Conservation (phyloP, 2,888 invertebrate species). For the Dasypogon diadema region DNA sequence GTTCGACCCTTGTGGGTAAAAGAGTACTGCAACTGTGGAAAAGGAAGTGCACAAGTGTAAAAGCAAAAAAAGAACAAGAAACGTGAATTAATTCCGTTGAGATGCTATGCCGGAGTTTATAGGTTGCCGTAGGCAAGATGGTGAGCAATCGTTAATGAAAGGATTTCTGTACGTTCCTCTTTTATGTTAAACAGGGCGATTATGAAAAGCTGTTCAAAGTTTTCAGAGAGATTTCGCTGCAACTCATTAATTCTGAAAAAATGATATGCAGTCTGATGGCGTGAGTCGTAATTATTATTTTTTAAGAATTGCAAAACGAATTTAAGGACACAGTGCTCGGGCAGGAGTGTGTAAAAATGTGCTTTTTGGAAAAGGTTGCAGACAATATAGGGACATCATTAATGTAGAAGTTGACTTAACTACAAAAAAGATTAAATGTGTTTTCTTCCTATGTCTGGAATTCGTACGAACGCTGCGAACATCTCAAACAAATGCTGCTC, state of each 20-base stretch:
- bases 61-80: constrained; percentile 27
- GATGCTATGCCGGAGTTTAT: not conserved
- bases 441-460: too few relatives aligned
- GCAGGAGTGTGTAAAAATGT: too few relatives aligned
- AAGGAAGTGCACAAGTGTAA: constrained; percentile 31
- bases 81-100: constrained; percentile 18
- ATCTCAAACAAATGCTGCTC: too few relatives aligned
- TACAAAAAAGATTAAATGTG: too few relatives aligned
- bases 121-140: not conserved
- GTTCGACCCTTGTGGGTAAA: not conserved
- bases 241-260: constrained; percentile 17
- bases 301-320: too few relatives aligned
- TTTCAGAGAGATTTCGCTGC: constrained; percentile 20
- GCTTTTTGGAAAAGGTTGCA: too few relatives aligned
- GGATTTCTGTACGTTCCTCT: not conserved
- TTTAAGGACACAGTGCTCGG: too few relatives aligned
- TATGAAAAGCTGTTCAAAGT: constrained; percentile 25
- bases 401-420: too few relatives aligned
- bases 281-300: not conserved
- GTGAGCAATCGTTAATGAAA: not conserved
- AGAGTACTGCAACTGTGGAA: not conserved
- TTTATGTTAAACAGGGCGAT: constrained; percentile 7
- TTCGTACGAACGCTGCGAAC: too few relatives aligned
- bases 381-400: too few relatives aligned
- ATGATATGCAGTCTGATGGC: constrained; percentile 9